phyloP scores from a whole-genome alignment of 2,797 vertebrate genomes.

The Sus cebifrons region DNA sequence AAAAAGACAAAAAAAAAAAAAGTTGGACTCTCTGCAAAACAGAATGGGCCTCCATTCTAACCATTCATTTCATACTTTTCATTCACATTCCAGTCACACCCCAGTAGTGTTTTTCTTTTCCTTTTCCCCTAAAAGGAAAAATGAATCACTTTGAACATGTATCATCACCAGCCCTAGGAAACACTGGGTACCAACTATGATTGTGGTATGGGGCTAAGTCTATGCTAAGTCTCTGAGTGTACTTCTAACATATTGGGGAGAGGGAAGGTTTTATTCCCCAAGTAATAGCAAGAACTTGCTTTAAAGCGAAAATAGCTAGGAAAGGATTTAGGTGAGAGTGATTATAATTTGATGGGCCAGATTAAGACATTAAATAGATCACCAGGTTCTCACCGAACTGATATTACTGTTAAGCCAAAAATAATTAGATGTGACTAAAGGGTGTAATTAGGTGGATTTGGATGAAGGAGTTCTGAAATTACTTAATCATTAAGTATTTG shows the following conservation, averaged over 20 bases:
- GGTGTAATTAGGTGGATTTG: conserved; percentile 7
- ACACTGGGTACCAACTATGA: background rate
- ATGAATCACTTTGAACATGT: conserved; percentile 15
- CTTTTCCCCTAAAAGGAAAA: conserved; percentile 43
- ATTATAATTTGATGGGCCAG: conserved; percentile 37
- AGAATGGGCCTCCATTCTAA: background rate
- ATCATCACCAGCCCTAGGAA: background rate
- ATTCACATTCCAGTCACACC: background rate
- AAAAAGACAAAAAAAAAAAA: too few relatives aligned
- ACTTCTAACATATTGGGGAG: background rate
- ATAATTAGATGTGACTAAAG: conserved; percentile 1
- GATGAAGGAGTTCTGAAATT: conserved; percentile 51
- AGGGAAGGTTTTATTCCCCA: background rate
- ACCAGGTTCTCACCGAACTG: conserved; percentile 22
- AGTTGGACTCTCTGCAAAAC: background rate
- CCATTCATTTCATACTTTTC: background rate
- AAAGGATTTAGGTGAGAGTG: background rate
- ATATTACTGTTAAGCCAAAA: conserved; percentile 50
- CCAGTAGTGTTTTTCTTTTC: background rate
- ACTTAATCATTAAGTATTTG: conserved; percentile 19
- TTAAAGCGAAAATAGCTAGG: conserved; percentile 17
- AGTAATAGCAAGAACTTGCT: conserved; percentile 1
- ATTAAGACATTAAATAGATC: conserved; percentile 54
- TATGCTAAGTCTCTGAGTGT: background rate
- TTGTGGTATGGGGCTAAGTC: background rate